Evolutionary conservation across 2,113 vertebrate species (phyloP).

Genomic region (Rhea pennata): DNA sequence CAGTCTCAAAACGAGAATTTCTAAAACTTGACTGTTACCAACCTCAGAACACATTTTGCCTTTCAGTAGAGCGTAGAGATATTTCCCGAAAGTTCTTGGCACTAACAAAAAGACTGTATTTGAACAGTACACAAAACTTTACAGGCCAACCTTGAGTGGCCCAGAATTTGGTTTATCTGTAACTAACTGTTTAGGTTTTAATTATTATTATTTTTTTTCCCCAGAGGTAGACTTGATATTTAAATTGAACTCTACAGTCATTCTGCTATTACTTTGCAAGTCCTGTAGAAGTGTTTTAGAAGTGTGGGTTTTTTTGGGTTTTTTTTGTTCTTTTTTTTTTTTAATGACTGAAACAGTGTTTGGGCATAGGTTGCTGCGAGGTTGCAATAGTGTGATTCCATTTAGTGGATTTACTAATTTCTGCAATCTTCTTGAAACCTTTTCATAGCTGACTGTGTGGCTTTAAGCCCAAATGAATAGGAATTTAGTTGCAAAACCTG

Average conservation of each 20-base stretch:
- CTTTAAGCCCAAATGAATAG: neutral
- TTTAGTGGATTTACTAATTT: neutral
- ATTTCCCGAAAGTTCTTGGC: neutral
- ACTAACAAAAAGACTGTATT: neutral
- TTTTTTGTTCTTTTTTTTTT: neutral
- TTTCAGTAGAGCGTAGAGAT: neutral
- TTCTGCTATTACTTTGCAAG: neutral
- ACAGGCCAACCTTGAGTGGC: neutral
- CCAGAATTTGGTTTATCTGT: neutral
- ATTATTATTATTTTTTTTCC: neutral
- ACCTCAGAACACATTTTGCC: neutral
- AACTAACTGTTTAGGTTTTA: neutral
- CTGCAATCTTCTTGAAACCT: neutral
- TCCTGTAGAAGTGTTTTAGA: neutral
- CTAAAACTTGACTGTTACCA: neutral
- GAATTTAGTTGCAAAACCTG: neutral
- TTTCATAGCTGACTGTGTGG: rapidly evolving
- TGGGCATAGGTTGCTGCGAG: neutral
- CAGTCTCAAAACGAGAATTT: neutral
- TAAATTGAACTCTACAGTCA: neutral
- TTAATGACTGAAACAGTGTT: neutral
- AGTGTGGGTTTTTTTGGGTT: no score
- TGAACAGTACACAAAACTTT: neutral
- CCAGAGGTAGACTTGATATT: neutral
- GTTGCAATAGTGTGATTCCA: neutral